Percentiles rank a stretch among this genome's conserved stretches.
Conservation (phyloP, 2,888 invertebrate genomes). For the Celastrina argiolus region DNA sequence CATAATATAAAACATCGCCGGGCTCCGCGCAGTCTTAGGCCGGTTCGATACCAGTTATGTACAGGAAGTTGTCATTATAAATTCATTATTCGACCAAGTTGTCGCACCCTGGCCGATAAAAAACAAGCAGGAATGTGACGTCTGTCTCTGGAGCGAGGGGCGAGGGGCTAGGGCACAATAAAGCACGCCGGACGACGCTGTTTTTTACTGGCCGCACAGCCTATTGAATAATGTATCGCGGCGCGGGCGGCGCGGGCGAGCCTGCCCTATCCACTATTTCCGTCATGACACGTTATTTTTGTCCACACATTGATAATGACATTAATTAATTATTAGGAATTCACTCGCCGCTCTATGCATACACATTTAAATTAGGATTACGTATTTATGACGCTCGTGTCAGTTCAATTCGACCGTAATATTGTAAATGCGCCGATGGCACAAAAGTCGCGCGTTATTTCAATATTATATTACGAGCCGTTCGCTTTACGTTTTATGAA, state of each 20-base stretch:
- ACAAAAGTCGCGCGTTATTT: background rate
- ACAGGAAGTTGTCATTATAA: background rate
- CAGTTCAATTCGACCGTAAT: background rate
- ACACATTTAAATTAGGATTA: background rate
- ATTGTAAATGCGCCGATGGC: background rate
- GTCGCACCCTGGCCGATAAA: background rate
- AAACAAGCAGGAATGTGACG: slow-evolving; percentile 4
- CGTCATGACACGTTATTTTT: slow-evolving; percentile 45
- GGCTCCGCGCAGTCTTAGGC: slow-evolving; percentile 24
- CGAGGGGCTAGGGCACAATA: background rate
- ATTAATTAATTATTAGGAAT: slow-evolving; percentile 5
- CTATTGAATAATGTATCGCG: slow-evolving; percentile 33
- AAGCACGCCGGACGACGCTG: slow-evolving; percentile 3
- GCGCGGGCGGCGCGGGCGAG: slow-evolving; percentile 47
- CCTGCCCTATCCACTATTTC: slow-evolving; percentile 72
- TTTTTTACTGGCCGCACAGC: slow-evolving; percentile 41
- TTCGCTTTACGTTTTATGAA: background rate
- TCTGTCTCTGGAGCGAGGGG: slow-evolving; percentile 19
- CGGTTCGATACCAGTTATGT: slow-evolving; percentile 38
- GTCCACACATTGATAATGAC: background rate
- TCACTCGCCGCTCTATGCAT: background rate
- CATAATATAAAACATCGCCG: background rate
- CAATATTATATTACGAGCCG: background rate
- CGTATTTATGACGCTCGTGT: background rate
- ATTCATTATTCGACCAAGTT: background rate